Evolutionary conservation across 2,113 vertebrate genomes (phyloP).

Genomic region (Hippocampus mohnikei): DNA sequence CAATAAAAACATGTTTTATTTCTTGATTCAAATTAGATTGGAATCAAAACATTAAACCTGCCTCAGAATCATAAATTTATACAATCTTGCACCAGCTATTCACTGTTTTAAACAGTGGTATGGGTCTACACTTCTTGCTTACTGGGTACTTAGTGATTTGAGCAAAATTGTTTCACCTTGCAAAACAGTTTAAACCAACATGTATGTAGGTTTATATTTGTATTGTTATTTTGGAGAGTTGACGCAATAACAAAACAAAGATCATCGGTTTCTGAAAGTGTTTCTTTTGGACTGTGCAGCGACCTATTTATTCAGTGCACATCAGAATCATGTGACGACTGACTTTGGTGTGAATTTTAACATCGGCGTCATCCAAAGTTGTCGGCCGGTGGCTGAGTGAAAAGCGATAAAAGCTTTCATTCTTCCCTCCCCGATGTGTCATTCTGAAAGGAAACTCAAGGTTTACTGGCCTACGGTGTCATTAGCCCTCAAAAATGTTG

Average conservation of each 20-base stretch:
- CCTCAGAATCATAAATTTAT: background rate
- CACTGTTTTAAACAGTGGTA: background rate
- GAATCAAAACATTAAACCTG: background rate
- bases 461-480: slow-evolving; percentile 13
- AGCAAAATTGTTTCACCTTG: background rate
- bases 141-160: background rate
- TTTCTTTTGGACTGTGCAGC: slow-evolving; percentile 18
- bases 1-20: background rate
- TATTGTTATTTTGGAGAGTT: slow-evolving; percentile 26
- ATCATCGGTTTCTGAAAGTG: slow-evolving; percentile 23
- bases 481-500: slow-evolving; percentile 18
- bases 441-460: slow-evolving; percentile 6
- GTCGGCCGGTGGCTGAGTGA: background rate
- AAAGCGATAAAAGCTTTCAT: slow-evolving; percentile 17
- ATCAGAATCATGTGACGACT: slow-evolving; percentile 9
- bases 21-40: too few relatives aligned
- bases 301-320: slow-evolving; percentile 20
- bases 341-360: slow-evolving; percentile 2
- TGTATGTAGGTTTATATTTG: slow-evolving; percentile 13
- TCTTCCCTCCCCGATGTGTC: slow-evolving; percentile 1
- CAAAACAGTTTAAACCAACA: background rate
- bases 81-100: background rate
- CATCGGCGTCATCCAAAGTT: slow-evolving; percentile 5
- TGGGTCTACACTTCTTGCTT: background rate
- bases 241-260: slow-evolving; percentile 24